These are phyloP conservation scores for Lipophrys pholis DNA, from an alignment of 2,113 vertebrate species.

Conservation along the genomic window DNA sequence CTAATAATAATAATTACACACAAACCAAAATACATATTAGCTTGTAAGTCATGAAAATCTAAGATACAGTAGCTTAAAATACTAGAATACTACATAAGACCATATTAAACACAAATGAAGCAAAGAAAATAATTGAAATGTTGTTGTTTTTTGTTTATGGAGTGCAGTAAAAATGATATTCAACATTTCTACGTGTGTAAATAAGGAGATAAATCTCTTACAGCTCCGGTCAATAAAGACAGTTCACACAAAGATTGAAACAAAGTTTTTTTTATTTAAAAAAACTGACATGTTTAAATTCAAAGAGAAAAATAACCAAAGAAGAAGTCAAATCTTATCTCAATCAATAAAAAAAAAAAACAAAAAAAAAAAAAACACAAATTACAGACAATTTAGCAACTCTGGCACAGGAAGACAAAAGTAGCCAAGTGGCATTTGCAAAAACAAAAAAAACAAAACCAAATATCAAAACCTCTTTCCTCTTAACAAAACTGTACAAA, in stretches of 20 bases:
- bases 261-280: slow-evolving; percentile 79
- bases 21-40: too few relatives aligned
- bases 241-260: slow-evolving; percentile 54
- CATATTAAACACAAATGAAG: too few relatives aligned
- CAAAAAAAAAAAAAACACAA: slow-evolving; percentile 53
- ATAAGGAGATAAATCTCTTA: not conserved
- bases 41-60: too few relatives aligned
- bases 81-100: too few relatives aligned
- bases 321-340: slow-evolving; percentile 70
- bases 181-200: not conserved
- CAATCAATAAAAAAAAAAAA: slow-evolving; percentile 77
- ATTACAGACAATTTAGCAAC: slow-evolving; percentile 79
- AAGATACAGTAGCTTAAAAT: too few relatives aligned
- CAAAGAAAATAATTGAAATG: too few relatives aligned
- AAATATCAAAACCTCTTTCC: slow-evolving; percentile 81
- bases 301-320: slow-evolving; percentile 78
- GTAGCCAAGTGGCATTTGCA: slow-evolving; percentile 76
- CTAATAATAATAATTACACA: too few relatives aligned
- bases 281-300: slow-evolving; percentile 80
- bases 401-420: slow-evolving; percentile 85
- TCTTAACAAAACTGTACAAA: slow-evolving; percentile 84
- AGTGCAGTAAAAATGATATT: too few relatives aligned
- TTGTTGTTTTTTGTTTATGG: too few relatives aligned
- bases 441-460: slow-evolving; percentile 63
- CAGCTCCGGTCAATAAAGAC: not conserved